Evolutionary conservation across 2,888 invertebrate genomes (phyloP).

Genomic region (Campoplex capitator): DNA sequence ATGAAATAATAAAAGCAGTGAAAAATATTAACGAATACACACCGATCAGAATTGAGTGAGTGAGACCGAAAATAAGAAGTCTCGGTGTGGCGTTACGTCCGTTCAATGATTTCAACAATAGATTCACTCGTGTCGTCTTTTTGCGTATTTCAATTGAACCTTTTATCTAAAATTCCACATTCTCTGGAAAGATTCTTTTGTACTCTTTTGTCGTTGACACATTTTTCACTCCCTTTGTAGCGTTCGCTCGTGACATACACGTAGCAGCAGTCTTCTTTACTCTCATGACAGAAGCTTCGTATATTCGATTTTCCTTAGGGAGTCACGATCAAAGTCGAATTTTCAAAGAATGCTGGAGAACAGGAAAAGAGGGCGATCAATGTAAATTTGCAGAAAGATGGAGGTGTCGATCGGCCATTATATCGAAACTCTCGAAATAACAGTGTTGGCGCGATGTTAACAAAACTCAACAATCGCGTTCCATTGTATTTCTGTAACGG

Average conservation of each 20-base stretch:
- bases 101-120: not conserved
- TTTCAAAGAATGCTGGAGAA: conserved; percentile 1
- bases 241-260: not conserved
- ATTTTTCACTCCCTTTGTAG: conserved; percentile 27
- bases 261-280: conserved; percentile 10
- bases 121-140: not conserved
- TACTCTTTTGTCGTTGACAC: not conserved
- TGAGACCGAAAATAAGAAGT: not conserved
- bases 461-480: not conserved
- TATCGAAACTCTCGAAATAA: not conserved
- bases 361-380: not conserved
- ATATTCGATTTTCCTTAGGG: conserved; percentile 32
- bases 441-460: not conserved
- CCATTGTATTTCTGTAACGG: not conserved
- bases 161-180: not conserved
- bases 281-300: conserved; percentile 20
- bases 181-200: conserved; percentile 23
- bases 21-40: not conserved
- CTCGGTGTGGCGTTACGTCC: not conserved
- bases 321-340: conserved; percentile 57
- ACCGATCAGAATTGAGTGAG: not conserved
- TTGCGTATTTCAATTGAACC: conserved; percentile 3
- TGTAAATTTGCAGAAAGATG: not conserved
- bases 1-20: not conserved
- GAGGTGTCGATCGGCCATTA: conserved; percentile 16